Percentiles rank a stretch among this genome's conserved stretches.
phyloP scores from a whole-genome alignment of 2,888 invertebrate species.

The Tenthredo notha region DNA sequence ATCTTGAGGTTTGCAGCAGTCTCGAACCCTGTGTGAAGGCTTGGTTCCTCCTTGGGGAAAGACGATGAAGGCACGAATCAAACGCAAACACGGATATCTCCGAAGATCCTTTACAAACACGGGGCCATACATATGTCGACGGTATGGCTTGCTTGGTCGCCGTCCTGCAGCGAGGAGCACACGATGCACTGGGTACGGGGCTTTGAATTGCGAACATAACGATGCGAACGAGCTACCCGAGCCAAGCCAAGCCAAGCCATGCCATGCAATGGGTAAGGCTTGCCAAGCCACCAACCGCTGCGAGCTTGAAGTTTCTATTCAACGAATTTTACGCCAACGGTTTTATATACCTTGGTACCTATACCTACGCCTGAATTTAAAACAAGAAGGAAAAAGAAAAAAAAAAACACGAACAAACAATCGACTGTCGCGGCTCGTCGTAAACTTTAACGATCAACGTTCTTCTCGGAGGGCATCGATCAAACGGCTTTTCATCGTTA shows the following conservation, averaged over 20 bases:
- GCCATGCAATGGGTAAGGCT: background rate
- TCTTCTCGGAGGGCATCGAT: conserved; percentile 49
- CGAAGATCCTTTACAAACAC: conserved; percentile 52
- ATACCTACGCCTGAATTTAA: conserved; percentile 35
- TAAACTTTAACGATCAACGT: conserved; percentile 48
- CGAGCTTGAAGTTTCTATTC: conserved; percentile 43
- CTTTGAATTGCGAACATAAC: conserved; percentile 52
- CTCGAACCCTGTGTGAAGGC: background rate
- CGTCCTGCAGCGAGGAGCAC: conserved; percentile 27
- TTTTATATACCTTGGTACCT: conserved; percentile 33
- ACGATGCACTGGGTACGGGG: background rate
- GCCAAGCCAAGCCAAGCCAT: background rate
- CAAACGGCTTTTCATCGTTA: conserved; percentile 44
- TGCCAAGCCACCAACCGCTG: conserved; percentile 41
- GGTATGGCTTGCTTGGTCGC: conserved; percentile 27
- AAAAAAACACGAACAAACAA: conserved; percentile 46
- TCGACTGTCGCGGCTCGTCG: conserved; percentile 46
- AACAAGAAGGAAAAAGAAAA: conserved; percentile 15
- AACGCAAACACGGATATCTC: conserved; percentile 50
- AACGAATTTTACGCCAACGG: conserved; percentile 51
- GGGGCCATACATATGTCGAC: conserved; percentile 17
- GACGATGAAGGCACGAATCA: conserved; percentile 45
- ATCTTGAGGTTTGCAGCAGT: conserved; percentile 35
- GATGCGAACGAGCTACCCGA: conserved; percentile 14
- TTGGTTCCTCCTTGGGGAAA: conserved; percentile 24